phyloP scores from a whole-genome alignment of 2,888 invertebrate genomes.

The Rambutsinella grinnellia region DNA sequence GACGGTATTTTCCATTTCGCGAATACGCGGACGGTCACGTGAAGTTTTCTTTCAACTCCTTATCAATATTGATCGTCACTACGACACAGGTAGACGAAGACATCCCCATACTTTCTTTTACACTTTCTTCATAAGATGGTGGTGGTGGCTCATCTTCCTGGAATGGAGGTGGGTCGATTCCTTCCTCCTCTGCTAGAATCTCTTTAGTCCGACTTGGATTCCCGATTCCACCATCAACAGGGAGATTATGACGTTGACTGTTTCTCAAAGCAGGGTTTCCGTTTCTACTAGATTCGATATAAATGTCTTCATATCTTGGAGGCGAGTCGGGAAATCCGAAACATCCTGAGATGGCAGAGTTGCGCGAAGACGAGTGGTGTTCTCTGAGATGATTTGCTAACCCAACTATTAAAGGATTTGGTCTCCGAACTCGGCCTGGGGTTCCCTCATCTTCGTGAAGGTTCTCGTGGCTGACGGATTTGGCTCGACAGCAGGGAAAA shows the following conservation, averaged over 20 bases:
- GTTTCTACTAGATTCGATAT: background rate
- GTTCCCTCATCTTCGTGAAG: constrained; percentile 12
- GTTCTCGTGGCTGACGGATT: constrained; percentile 35
- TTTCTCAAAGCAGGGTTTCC: background rate
- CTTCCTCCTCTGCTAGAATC: constrained; percentile 23
- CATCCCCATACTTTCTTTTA: constrained; percentile 24
- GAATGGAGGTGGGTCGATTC: background rate
- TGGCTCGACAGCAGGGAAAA: constrained; percentile 36
- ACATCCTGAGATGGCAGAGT: constrained; percentile 29
- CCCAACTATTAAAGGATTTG: constrained; percentile 43
- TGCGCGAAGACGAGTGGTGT: constrained; percentile 39
- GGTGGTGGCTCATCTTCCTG: constrained; percentile 21
- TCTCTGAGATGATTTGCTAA: constrained; percentile 47
- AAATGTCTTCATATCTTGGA: constrained; percentile 51
- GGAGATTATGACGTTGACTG: background rate
- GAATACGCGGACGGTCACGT: no score
- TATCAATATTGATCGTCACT: constrained; percentile 13
- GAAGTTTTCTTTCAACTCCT: background rate
- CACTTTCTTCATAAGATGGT: constrained; percentile 31
- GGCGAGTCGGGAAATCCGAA: constrained; percentile 39
- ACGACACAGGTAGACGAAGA: constrained; percentile 8
- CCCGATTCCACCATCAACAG: background rate
- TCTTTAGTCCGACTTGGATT: constrained; percentile 19
- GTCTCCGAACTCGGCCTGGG: constrained; percentile 1
- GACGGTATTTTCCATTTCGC: no score